Base-by-base conservation (phyloP, 2,113 vertebrate genomes). In the Colossoma macropomum region DNA sequence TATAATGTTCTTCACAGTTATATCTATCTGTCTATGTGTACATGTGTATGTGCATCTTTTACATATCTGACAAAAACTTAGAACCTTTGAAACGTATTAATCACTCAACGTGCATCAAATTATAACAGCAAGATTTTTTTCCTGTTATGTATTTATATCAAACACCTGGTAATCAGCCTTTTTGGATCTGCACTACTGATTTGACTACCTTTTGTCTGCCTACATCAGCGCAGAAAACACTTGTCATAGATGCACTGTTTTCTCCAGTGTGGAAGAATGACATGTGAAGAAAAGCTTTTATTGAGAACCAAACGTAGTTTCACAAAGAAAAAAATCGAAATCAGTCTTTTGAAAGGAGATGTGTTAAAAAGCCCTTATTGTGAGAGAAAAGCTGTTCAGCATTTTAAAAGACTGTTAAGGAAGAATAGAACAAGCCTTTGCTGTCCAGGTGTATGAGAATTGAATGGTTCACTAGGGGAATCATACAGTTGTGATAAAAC, bases 361-460 rank as follows among this genome's bases (percentile, higher is more conserved):
- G 6, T 17, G 32, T 27, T 32, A 52, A 81, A 81, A 54, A 27
- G 11, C 0, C 10, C 72, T 54, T 81, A 27, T 50, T 75, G 38
- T 65, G 28, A 52, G 30, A 23, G 27, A 25, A 48, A 52, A 81
- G 62, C 41, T 30, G 7, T 17, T 75, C 38, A 81, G 56, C 0
- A 73, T 74, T 48, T 17, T 62, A 63, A 15, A 63, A 9, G 25
- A 27, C 4, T 11, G 30, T 38, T 28, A 75, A 66, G 68, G 12
- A 59, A 38, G 59, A 66, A 41, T 11, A 38, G 59, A 21, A 32
- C 59, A 13, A 19, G 63, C 21, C 66, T 74, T 56, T 34, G 28
- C 27, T 32, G 56, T 81, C 70, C 72, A 82, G 80, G 80, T 82
- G 80, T 68, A 66, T 65, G 59, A 73, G 60, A 72, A 38, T 32